Evolutionary conservation across 2,888 invertebrate species (phyloP), one percentile per base, ranked within the genome.

Genomic region (Lycocerus yunnanus): DNA sequence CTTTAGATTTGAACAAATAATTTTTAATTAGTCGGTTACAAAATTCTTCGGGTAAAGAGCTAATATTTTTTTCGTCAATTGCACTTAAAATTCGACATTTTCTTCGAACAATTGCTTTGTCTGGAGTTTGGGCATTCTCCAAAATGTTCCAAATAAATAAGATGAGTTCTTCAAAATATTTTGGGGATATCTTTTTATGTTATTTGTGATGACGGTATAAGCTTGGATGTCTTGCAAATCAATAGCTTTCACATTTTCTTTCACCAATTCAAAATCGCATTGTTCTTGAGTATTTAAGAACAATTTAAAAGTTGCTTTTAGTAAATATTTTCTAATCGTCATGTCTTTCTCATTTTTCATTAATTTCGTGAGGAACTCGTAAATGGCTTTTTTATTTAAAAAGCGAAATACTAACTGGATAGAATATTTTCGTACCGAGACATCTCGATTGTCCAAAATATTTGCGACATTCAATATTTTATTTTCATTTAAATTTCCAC

Each of bases 391-490:
- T 66, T 69, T 71, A 21, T 61, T 66, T 24, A 59, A 66, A 15
- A 67, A 8, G 18, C 58, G 71, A n/a, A 16, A 60, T n/a, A 65
- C 68, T 5, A 78, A 65, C 14, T 20, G 58, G 4, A 78, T 66
- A 11, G 67, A 65, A 61, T 76, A 73, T 21, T 77, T 78, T 14
- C 70, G 66, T 2, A 73, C 66, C 10, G 77, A 77, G 60, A 76
- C 74, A 0, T 73, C 60, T 3, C 61, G 24, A 15, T 74, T 14
- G 6, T 10, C 43, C 58, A 78, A 71, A 13, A 15, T 16, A 9
- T 60, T 13, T 5, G 76, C 43, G 21, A 68, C 58, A 3, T 13
- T 1, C 0, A 14, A 3, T 9, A 75, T 18, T 20, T 71, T 16
- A 10, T 60, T 58, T 69, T 78, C 78, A 1, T 67, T 65, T 5